Percentiles rank a stretch among this genome's conserved stretches.
Conservation (phyloP, 2,797 vertebrate genomes). For the Oryzias sinensis region DNA sequence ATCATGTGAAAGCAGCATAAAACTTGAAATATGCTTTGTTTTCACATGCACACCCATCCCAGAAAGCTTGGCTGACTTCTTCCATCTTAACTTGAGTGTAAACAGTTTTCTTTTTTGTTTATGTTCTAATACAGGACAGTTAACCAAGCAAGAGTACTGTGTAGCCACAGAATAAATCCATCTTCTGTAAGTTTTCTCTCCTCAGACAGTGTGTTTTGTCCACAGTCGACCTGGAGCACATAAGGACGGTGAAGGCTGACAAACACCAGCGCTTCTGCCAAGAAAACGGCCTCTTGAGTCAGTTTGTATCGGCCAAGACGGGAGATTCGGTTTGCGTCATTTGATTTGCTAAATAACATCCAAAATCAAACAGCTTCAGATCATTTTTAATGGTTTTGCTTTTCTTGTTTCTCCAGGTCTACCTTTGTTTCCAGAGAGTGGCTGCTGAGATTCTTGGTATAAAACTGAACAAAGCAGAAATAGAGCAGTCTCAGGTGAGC, state of each 20-base stretch:
- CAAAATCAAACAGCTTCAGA: slow-evolving; percentile 1
- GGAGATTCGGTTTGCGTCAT: slow-evolving; percentile 90
- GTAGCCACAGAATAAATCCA: slow-evolving; percentile 45
- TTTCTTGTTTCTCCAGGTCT: slow-evolving; percentile 79
- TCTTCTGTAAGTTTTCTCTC: slow-evolving; percentile 45
- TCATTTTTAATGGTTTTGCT: slow-evolving; percentile 4
- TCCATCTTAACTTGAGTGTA: slow-evolving; percentile 56
- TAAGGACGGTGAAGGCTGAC: slow-evolving; percentile 94
- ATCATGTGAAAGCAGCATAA: slow-evolving; percentile 46
- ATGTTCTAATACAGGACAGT: slow-evolving; percentile 51
- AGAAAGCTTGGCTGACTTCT: slow-evolving; percentile 50
- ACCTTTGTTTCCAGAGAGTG: slow-evolving; percentile 96
- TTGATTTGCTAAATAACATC: slow-evolving; percentile 1
- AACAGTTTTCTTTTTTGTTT: slow-evolving; percentile 69
- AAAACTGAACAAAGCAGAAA: slow-evolving; percentile 98
- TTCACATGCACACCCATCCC: slow-evolving; percentile 17
- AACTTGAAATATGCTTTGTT: slow-evolving; percentile 53
- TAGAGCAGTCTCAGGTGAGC: slow-evolving; percentile 98
- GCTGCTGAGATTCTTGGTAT: slow-evolving; percentile 97
- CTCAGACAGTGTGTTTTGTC: slow-evolving; percentile 50
- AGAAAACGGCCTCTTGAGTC: slow-evolving; percentile 91
- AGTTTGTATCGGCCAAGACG: slow-evolving; percentile 96
- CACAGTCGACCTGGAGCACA: slow-evolving; percentile 97
- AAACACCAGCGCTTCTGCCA: slow-evolving; percentile 96
- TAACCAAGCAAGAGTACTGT: slow-evolving; percentile 46